phyloP scores from a whole-genome alignment of 2,113 vertebrate species.

The Ptilorrhoa leucosticta region DNA sequence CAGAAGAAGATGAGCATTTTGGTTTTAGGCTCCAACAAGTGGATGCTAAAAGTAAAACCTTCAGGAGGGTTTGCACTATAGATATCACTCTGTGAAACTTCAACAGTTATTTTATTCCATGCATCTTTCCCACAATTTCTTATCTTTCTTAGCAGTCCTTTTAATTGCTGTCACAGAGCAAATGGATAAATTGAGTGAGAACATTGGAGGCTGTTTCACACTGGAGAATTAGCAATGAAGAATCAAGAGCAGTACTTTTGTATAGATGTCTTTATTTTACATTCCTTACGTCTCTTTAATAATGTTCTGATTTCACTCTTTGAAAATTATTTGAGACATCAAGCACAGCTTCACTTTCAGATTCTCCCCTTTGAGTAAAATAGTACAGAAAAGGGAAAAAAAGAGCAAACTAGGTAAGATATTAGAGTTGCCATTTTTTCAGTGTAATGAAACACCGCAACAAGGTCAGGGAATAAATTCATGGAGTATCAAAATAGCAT shows the following conservation, averaged over 20 bases:
- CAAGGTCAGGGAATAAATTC: not conserved
- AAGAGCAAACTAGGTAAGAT: not conserved
- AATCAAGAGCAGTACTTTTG: not conserved
- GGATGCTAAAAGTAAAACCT: not conserved
- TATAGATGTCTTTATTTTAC: not conserved
- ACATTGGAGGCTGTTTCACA: not conserved
- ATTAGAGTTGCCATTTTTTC: not conserved
- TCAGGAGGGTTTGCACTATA: not conserved
- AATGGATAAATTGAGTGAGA: not conserved
- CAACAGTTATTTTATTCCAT: not conserved
- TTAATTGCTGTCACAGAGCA: conserved; percentile 10
- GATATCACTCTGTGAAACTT: not conserved
- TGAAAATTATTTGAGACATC: not conserved
- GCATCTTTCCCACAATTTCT: not conserved
- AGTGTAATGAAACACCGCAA: not conserved
- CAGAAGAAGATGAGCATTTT: not conserved
- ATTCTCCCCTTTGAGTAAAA: not conserved
- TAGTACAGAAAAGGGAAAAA: not conserved
- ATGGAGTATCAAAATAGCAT: not conserved
- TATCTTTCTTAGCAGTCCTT: not conserved
- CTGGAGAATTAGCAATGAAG: not conserved
- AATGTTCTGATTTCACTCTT: not conserved
- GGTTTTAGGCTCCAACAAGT: not conserved
- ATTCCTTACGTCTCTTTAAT: not conserved
- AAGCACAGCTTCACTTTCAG: not conserved